A percentile compares a stretch with the other conserved stretches of the same genome.
Conservation (phyloP, 1,140 invertebrate species). For the Oreohelix idahoensis region DNA sequence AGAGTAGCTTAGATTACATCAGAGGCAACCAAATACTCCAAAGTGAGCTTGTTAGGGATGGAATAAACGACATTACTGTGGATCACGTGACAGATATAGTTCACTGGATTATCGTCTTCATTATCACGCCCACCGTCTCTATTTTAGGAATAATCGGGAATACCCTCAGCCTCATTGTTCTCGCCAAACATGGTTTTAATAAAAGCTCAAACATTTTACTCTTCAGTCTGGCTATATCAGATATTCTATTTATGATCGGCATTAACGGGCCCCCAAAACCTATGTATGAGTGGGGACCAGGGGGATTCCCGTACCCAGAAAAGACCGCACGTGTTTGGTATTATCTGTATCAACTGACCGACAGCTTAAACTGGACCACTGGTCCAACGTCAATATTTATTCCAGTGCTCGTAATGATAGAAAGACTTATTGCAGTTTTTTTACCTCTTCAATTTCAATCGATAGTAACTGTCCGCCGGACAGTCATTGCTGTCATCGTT, state of each 20-base stretch:
- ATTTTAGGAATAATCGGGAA: slow-evolving; percentile 21
- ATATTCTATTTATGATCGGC: slow-evolving; percentile 8
- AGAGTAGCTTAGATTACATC: too few relatives aligned
- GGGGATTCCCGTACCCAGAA: background rate
- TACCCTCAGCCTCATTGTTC: slow-evolving; percentile 12
- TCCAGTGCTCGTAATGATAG: background rate
- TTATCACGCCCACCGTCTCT: background rate
- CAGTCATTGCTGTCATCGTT: background rate
- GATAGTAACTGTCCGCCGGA: background rate
- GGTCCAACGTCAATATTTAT: background rate
- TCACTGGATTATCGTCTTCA: slow-evolving; percentile 12
- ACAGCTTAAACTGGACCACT: background rate
- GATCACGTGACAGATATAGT: background rate
- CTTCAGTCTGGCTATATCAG: slow-evolving; percentile 16
- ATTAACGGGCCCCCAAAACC: slow-evolving; percentile 18
- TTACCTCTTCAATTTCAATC: background rate
- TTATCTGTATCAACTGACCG: background rate
- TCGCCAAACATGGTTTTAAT: slow-evolving; percentile 16
- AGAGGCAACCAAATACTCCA: too few relatives aligned
- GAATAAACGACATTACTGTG: background rate
- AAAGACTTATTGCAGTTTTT: slow-evolving; percentile 27
- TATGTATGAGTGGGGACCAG: slow-evolving; percentile 3
- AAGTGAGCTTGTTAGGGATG: background rate
- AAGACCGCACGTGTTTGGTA: background rate
- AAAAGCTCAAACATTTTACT: slow-evolving; percentile 32